phyloP scores from a whole-genome alignment of 2,797 vertebrate species.

The Gobio occitaniae region DNA sequence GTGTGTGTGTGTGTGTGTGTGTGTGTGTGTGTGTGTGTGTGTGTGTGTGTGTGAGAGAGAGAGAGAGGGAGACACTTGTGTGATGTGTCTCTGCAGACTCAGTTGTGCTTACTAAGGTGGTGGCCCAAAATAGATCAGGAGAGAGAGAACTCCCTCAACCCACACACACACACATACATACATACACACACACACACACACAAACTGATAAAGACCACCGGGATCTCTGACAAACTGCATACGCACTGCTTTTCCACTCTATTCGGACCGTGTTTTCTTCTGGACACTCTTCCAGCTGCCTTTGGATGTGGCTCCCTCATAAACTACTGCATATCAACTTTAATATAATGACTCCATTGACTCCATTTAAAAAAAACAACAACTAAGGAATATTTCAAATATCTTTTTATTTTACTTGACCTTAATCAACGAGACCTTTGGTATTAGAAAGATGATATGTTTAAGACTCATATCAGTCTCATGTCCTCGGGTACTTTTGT shows the following conservation, averaged over 20 bases:
- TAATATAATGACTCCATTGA: neutral
- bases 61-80: constrained; percentile 4
- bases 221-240: constrained; percentile 51
- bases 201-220: constrained; percentile 34
- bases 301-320: neutral
- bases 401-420: too few species aligned
- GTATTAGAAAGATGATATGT: too few species aligned
- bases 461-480: too few species aligned
- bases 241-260: constrained; percentile 18
- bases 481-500: too few species aligned
- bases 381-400: too few species aligned
- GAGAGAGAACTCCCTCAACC: constrained; percentile 14
- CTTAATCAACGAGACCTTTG: too few species aligned
- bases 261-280: neutral
- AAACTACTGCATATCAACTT: constrained; percentile 10
- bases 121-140: constrained; percentile 43
- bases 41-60: neutral
- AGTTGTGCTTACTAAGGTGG: constrained; percentile 44
- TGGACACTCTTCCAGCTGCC: constrained; percentile 11
- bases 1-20: neutral
- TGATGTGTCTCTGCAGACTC: constrained; percentile 13
- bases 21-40: too few species aligned
- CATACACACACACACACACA: neutral
- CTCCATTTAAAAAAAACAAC: neutral
- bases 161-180: neutral